Base-by-base conservation (phyloP, 2,113 vertebrate species). In the Lepus europaeus region DNA sequence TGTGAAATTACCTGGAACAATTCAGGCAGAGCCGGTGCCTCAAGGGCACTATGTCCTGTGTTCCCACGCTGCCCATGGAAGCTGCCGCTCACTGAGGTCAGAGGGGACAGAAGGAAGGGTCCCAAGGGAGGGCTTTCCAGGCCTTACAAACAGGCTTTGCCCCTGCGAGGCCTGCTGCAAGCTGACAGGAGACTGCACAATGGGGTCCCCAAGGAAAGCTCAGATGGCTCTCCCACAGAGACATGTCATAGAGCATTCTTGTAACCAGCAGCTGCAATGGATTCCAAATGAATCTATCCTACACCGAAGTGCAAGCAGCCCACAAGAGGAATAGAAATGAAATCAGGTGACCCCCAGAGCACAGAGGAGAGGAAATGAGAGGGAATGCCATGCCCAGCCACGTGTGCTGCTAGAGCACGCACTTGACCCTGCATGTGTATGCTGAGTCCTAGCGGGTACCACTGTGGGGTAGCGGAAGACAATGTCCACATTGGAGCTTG, bases 1-100 rank as follows among this genome's bases (percentile, higher is more conserved):
- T 56, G 77, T 89, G 79, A 94, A 53, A 80, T 49, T 93, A 74
- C 59, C 56, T 64, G 51, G 89, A 92, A 63, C n/a, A 87, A 56
- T 69, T 84, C 87, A 93, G 56, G 49, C 82, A 92, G 19, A 59
- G 3, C 17, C 17, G 17, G 59, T 77, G 53, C 36, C 76, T 66
- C n/a, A 63, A 73, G 39, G 77, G n/a, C 25, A 31, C 6, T 9
- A 10, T 56, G n/a, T 82, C 36, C 33, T 77, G 13, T 72, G 69
- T 68, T 82, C 59, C 39, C 87, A 69, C 20, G 6, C 51, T 83
- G 36, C 25, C 59, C 45, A 9, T 36, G 77, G 82, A 80, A 63
- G n/a, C 19, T 0, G 0, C 14, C 51, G 53, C 3, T 69, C 13
- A 1, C 36, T 56, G 9, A 27, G 81, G 70, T 90, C 72, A 68